Percentiles rank a stretch among this genome's conserved stretches.
Conservation (phyloP, 1,140 invertebrate species). For the Delia radicum region DNA sequence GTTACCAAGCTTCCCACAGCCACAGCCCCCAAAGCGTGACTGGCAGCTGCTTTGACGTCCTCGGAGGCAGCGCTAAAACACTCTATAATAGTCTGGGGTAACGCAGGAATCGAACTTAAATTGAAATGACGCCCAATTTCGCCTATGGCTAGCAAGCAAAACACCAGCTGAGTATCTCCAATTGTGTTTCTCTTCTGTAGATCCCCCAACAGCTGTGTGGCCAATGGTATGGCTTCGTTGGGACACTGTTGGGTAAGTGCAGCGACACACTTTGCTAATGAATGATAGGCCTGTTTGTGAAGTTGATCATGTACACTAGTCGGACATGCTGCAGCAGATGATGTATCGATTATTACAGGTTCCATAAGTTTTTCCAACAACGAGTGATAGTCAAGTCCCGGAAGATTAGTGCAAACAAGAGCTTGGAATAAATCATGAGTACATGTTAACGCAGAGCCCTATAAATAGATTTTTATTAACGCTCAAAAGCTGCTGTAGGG, state of each 20-base stretch:
- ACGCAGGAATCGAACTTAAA: constrained; percentile 72
- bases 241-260: constrained; percentile 81
- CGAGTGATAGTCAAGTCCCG: constrained; percentile 77
- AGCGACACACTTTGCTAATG: constrained; percentile 92
- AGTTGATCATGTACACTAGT: constrained; percentile 42
- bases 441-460: constrained; percentile 80
- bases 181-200: constrained; percentile 66
- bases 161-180: constrained; percentile 81
- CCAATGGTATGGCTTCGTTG: constrained; percentile 75
- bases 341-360: constrained; percentile 54
- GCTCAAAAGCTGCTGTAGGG: no score
- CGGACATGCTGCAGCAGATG: constrained; percentile 27
- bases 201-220: constrained; percentile 83
- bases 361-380: constrained; percentile 73
- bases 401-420: constrained; percentile 77
- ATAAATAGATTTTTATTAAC: constrained; percentile 43
- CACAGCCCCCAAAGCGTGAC: constrained; percentile 92
- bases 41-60: constrained; percentile 93
- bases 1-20: constrained; percentile 91
- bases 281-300: constrained; percentile 82
- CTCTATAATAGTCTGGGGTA: constrained; percentile 74
- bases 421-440: constrained; percentile 91
- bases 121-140: constrained; percentile 95
- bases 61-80: constrained; percentile 79
- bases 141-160: constrained; percentile 90